Base-by-base conservation (phyloP, 1,140 invertebrate species). In the Drosophila dunni region DNA sequence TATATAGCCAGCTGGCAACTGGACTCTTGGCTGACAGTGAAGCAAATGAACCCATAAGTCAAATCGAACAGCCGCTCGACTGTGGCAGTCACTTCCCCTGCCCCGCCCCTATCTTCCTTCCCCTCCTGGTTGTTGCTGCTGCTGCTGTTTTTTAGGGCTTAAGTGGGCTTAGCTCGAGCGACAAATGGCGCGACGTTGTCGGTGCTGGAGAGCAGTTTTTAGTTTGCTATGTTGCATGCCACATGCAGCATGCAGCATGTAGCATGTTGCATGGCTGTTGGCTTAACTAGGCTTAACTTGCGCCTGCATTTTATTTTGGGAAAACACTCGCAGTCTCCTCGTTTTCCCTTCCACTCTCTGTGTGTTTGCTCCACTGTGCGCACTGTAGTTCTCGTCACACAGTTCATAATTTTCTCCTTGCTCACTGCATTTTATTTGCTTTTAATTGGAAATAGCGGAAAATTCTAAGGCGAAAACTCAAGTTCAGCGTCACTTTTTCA, bases 31-130 rank as follows among this genome's bases (percentile, higher is more conserved):
- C 84, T 86, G 83, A 83, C 83, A 88, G 68, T 72, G 58, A 51
- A 91, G 88, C 88, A 82, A 90, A 90, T 82, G 88, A 90, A 90
- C 88, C 88, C 88, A 90, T 90, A 90, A 91, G 88, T 90, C 88
- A 90, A 91, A 90, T 88, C 54, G 85, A 84, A 84, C 70, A 76
- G 86, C 67, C 77, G 61, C 51, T 60, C 63, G 45, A 33, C 69
- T 50, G 44, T 10, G 36, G 5, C 24, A 7, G 13, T 24, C 17
- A 20, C 38, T 63, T 33, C 8, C 40, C 13, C 15, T 53, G n/a
- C 3, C 13, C 9, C 51, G 24, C n/a, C 2, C 17, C 24, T 29
- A 29, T 46, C 15, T 17, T 3, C 11, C 38, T 46, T 46, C 15
- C 15, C 44, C 44, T n/a, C 15, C 4, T 15, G 7, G 44, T 17